Percentiles rank a stretch among this genome's conserved stretches.
Evolutionary conservation across 2,113 vertebrate genomes (phyloP).

Genomic region (Xyliphius kryptos): DNA sequence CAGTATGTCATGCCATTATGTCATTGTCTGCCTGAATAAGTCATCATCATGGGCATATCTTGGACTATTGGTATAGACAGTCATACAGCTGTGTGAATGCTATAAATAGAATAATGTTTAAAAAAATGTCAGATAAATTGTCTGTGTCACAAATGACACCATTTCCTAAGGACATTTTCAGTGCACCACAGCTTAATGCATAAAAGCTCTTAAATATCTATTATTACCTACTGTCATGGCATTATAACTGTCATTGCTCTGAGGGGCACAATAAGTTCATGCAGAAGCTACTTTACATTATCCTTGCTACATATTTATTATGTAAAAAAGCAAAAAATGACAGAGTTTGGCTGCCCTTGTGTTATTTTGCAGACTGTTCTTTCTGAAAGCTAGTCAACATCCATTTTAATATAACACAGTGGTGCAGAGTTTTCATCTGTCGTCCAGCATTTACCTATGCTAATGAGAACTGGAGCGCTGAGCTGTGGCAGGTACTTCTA

Average conservation of each 20-base stretch:
- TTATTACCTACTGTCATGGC: conserved; percentile 20
- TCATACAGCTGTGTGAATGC: background rate
- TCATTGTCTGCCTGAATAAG: background rate
- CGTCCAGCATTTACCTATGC: conserved; percentile 33
- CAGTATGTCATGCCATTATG: too few relatives aligned
- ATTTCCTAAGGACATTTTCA: conserved; percentile 14
- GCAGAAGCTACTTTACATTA: conserved; percentile 21
- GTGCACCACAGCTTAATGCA: conserved; percentile 7
- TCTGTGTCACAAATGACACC: conserved; percentile 15
- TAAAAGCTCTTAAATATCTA: conserved; percentile 16
- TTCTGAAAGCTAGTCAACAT: conserved; percentile 7
- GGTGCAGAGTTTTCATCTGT: conserved; percentile 44
- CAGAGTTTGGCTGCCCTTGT: background rate
- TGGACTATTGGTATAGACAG: background rate
- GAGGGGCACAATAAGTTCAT: background rate
- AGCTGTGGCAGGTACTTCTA: conserved; percentile 38
- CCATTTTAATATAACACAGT: too few relatives aligned
- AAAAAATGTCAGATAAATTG: conserved; percentile 20
- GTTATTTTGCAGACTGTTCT: background rate
- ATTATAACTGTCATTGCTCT: conserved; percentile 14
- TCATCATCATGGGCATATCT: background rate
- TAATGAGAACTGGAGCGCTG: conserved; percentile 34
- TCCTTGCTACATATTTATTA: conserved; percentile 26
- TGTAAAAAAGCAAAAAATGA: too few relatives aligned
- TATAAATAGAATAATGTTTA: background rate